phyloP scores from a whole-genome alignment of 2,888 invertebrate species.

The Tinea semifulvella region DNA sequence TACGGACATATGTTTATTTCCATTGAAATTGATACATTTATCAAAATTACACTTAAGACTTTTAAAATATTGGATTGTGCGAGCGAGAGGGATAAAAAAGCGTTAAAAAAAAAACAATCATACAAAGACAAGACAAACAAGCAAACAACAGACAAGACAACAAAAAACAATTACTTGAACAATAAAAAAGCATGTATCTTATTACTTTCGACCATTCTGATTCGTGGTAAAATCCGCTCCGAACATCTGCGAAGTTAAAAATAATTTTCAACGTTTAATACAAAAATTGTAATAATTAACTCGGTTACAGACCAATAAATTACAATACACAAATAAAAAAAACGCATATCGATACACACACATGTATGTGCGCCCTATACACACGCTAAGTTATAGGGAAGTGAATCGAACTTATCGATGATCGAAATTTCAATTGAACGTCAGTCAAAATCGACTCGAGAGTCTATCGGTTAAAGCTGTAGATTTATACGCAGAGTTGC shows the following conservation, averaged over 20 bases:
- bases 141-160: neutral
- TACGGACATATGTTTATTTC: too few relatives aligned
- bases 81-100: too few relatives aligned
- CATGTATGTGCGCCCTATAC: constrained; percentile 16
- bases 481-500: too few relatives aligned
- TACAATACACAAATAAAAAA: constrained; percentile 60
- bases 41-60: too few relatives aligned
- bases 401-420: too few relatives aligned
- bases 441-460: too few relatives aligned
- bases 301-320: constrained; percentile 67
- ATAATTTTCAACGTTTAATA: constrained; percentile 67
- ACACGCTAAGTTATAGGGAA: constrained; percentile 2
- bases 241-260: constrained; percentile 52
- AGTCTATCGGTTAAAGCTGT: too few relatives aligned
- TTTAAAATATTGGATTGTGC: too few relatives aligned
- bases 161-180: neutral
- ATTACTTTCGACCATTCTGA: neutral
- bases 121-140: neutral
- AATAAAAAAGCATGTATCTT: neutral
- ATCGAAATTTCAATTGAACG: too few relatives aligned
- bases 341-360: constrained; percentile 53
- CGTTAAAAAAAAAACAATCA: neutral
- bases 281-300: constrained; percentile 68
- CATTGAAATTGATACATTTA: too few relatives aligned
- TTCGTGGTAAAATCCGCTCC: constrained; percentile 38